phyloP scores from a whole-genome alignment of 1,140 invertebrate genomes.

The Drosophila novamexicana region DNA sequence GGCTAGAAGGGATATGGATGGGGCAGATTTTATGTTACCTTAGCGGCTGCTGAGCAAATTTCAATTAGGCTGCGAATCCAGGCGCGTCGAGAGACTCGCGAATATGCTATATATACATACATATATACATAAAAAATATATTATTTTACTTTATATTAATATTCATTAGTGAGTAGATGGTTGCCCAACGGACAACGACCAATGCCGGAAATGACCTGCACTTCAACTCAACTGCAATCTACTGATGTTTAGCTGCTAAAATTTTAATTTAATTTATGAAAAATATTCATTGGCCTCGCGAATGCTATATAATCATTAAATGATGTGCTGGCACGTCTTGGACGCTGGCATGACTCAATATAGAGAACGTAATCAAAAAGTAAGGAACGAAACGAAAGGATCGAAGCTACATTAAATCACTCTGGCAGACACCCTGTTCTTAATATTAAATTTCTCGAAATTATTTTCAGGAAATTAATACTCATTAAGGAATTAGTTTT shows the following conservation, averaged over 20 bases:
- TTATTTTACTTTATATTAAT: constrained; percentile 58
- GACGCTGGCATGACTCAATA: constrained; percentile 60
- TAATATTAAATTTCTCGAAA: no score
- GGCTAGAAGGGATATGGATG: not conserved
- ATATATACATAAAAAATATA: not conserved
- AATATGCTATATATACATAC: constrained; percentile 3
- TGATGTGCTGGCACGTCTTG: constrained; percentile 5
- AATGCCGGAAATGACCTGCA: constrained; percentile 72
- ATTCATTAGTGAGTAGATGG: constrained; percentile 63
- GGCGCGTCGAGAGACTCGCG: constrained; percentile 9
- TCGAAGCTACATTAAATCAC: no score
- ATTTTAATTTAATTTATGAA: constrained; percentile 77
- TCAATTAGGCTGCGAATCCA: constrained; percentile 61
- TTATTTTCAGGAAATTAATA: no score
- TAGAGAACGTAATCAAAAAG: constrained; percentile 50
- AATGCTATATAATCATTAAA: constrained; percentile 22
- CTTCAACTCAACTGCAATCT: constrained; percentile 50
- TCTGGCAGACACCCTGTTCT: not conserved
- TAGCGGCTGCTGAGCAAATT: constrained; percentile 52
- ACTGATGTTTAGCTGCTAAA: constrained; percentile 32
- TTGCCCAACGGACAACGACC: constrained; percentile 42
- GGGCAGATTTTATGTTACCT: constrained; percentile 1
- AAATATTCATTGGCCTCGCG: constrained; percentile 39
- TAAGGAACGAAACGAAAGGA: not conserved
- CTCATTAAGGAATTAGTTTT: no score